Evolutionary conservation across 2,888 invertebrate genomes (phyloP).

Genomic region (Carabus problematicus): DNA sequence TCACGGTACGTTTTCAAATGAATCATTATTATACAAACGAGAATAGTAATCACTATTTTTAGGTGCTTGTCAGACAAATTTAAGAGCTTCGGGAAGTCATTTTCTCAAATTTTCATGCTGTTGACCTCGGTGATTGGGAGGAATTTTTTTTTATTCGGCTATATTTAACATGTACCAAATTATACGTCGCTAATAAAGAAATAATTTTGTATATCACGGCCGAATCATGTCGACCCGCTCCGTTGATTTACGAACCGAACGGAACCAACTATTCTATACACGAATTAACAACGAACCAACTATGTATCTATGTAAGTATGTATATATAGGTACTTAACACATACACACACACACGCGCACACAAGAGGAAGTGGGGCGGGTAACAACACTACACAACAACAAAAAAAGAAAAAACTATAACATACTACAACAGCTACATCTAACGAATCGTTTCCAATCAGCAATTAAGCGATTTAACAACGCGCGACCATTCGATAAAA

Average conservation of each 20-base stretch:
- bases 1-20: constrained; percentile 34
- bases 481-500: no score
- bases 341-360: no score
- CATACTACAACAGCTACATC: no score
- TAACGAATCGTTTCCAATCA: no score
- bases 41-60: constrained; percentile 43
- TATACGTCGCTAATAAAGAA: constrained; percentile 39
- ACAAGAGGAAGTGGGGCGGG: no score
- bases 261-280: background rate
- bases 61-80: constrained; percentile 33
- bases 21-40: constrained; percentile 40
- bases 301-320: no score
- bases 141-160: constrained; percentile 18
- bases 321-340: no score
- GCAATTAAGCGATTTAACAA: no score
- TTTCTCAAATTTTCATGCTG: constrained; percentile 34
- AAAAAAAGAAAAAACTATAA: no score
- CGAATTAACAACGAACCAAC: constrained; percentile 2
- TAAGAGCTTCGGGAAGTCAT: constrained; percentile 35
- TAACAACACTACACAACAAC: no score
- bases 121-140: constrained; percentile 30
- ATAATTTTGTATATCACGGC: constrained; percentile 38
- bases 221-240: background rate
- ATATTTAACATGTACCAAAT: constrained; percentile 16
- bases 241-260: constrained; percentile 17